Evolutionary conservation across 2,113 vertebrate species (phyloP).

Genomic region (Ptilonorhynchus violaceus): DNA sequence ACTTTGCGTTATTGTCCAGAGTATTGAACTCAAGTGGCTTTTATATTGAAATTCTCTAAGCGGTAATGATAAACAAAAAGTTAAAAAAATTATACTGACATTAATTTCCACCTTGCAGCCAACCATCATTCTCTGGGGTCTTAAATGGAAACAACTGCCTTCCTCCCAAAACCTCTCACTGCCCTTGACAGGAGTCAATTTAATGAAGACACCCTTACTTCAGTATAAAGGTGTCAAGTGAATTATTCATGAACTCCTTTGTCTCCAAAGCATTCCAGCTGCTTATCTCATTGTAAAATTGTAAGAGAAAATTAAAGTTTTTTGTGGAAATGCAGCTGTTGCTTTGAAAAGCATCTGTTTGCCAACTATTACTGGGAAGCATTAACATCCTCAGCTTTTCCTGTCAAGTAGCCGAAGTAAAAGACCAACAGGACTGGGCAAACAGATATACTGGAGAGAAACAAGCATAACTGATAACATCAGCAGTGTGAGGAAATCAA

Average conservation of each 20-base stretch:
- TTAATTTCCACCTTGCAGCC: not conserved
- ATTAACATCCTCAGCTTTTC: not conserved
- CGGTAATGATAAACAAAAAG: not conserved
- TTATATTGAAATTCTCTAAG: not conserved
- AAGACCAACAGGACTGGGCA: not conserved
- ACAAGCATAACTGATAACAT: not conserved
- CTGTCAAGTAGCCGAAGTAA: not conserved
- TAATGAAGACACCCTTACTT: constrained; percentile 22
- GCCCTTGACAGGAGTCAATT: not conserved
- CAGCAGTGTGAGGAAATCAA: not conserved
- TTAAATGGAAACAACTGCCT: not conserved
- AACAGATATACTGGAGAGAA: not conserved
- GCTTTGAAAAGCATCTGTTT: constrained; percentile 46
- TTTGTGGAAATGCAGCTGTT: constrained; percentile 52
- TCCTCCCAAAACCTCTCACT: not conserved
- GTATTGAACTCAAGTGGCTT: not conserved
- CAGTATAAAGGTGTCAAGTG: constrained; percentile 13
- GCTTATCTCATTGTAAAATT: not conserved
- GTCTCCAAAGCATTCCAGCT: constrained; percentile 7
- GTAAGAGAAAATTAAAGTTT: constrained; percentile 20
- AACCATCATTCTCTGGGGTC: not conserved
- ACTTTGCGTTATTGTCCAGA: not conserved
- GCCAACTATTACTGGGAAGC: not conserved
- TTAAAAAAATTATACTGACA: not conserved
- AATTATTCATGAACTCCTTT: constrained; percentile 48